Evolutionary conservation across 2,797 vertebrate genomes (phyloP), one percentile per base, ranked within the genome.

Genomic region (Chromobotia macracanthus): DNA sequence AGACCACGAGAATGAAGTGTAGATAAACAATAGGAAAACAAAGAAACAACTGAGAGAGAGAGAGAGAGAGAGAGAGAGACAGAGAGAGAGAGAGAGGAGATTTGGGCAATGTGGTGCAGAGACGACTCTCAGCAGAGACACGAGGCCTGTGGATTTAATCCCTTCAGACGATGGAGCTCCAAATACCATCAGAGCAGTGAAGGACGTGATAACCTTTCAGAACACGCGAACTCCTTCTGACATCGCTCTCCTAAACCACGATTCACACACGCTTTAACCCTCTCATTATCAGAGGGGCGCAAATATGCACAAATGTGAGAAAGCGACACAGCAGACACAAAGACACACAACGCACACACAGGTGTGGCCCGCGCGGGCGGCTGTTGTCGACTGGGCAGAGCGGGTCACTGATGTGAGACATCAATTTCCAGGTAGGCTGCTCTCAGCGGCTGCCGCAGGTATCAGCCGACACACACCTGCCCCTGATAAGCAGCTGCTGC

Each of bases 391-490:
- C 74, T 79, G 85, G 92, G 91, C 90, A 90, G 83, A 90, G 91
- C 86, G 84, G 88, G 87, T 88, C 86, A 86, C 87, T 93, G 93
- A 92, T 92, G 93, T 94, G 94, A 94, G 93, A 94, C 93, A 92
- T 92, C 90, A 94, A 94, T 94, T 94, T 94, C 93, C 91, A 93
- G 94, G 93, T 93, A 93, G 93, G 92, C 91, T 94, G 94, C 94
- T 92, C 92, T 89, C 91, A 82, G 89, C 89, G 89, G 88, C 92
- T 92, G 89, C 85, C 88, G 90, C 91, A 93, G 92, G 93, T 93
- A 94, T 94, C 94, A 93, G 92, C 90, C 83, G 86, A 91, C 90
- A 92, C 93, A 92, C 93, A 94, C 93, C 92, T 93, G 92, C 87
- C 85, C 87, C 88, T 89, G 94, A 94, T 94, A 94, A 94, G 90